These are phyloP conservation scores for Napeogenes inachia DNA, from an alignment of 2,888 invertebrate genomes.

Conservation along the genomic window DNA sequence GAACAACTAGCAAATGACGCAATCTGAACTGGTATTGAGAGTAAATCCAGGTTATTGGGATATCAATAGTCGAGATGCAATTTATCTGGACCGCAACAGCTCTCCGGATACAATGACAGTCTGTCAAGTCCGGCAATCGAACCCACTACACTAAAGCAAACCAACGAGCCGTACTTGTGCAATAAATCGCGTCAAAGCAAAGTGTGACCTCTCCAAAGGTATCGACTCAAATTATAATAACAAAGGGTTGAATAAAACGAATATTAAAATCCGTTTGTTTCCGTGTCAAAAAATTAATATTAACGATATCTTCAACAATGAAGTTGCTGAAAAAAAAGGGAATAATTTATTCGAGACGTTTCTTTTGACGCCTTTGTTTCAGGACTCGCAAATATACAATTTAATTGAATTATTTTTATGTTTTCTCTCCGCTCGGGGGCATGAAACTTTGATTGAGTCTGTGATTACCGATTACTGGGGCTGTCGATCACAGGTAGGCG, in stretches of 20 bases:
- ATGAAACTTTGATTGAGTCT: slow-evolving; percentile 16
- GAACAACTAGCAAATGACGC: slow-evolving; percentile 4
- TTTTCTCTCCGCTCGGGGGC: neutral
- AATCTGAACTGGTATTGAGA: neutral
- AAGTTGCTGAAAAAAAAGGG: slow-evolving; percentile 63
- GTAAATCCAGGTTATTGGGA: too few species aligned
- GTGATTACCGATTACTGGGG: slow-evolving; percentile 26
- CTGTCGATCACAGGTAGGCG: slow-evolving; percentile 28
- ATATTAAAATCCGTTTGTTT: slow-evolving; percentile 71
- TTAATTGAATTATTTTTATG: slow-evolving; percentile 48
- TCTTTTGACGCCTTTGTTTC: slow-evolving; percentile 70
- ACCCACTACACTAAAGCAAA: slow-evolving; percentile 15
- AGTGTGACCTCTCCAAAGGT: slow-evolving; percentile 24
- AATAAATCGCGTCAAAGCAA: slow-evolving; percentile 20
- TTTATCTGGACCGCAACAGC: slow-evolving; percentile 18
- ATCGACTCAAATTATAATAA: slow-evolving; percentile 62
- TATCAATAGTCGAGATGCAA: neutral
- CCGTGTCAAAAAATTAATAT: slow-evolving; percentile 76
- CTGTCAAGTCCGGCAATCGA: slow-evolving; percentile 21
- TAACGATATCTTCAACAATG: slow-evolving; percentile 74
- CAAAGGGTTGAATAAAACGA: slow-evolving; percentile 65
- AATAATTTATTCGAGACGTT: slow-evolving; percentile 74
- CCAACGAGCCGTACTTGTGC: slow-evolving; percentile 16
- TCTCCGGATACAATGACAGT: slow-evolving; percentile 17
- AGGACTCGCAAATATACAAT: slow-evolving; percentile 57